Evolutionary conservation across 1,140 invertebrate genomes (phyloP).

Genomic region (Papilio dardanus): DNA sequence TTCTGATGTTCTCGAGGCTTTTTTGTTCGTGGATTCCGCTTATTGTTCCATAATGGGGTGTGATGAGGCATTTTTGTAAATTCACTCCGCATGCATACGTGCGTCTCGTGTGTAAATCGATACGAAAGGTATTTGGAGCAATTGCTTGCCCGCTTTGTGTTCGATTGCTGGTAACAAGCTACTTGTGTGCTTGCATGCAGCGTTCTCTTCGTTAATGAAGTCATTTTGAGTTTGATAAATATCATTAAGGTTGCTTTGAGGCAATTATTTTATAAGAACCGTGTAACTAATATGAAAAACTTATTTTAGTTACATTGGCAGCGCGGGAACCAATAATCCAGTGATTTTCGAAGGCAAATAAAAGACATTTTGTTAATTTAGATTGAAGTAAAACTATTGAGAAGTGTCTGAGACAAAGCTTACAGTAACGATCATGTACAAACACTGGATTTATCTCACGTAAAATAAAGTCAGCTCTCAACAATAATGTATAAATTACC

Average conservation of each 20-base stretch:
- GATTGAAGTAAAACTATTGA: neutral
- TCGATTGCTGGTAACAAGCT: slow-evolving; percentile 27
- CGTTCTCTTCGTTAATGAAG: slow-evolving; percentile 28
- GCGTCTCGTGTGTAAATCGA: slow-evolving; percentile 46
- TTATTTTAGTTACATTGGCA: neutral
- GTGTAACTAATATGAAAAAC: neutral
- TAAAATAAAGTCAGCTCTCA: slow-evolving; percentile 13
- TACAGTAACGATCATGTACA: neutral
- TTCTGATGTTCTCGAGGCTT: slow-evolving; percentile 44
- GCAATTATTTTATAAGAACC: neutral
- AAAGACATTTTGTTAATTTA: neutral
- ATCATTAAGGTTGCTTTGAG: neutral
- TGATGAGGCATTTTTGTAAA: slow-evolving; percentile 60
- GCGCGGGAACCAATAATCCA: neutral
- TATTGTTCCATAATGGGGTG: slow-evolving; percentile 62
- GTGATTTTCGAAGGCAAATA: neutral
- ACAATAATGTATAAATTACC: slow-evolving; percentile 22
- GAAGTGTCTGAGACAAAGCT: neutral
- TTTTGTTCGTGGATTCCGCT: slow-evolving; percentile 51
- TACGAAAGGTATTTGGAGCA: slow-evolving; percentile 42
- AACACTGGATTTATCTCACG: slow-evolving; percentile 23
- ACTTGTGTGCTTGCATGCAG: slow-evolving; percentile 7
- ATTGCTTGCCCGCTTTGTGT: slow-evolving; percentile 25
- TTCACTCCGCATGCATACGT: slow-evolving; percentile 47
- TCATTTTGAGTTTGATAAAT: slow-evolving; percentile 27